phyloP scores from a whole-genome alignment of 2,888 invertebrate species.

The Orthosia cruda region DNA sequence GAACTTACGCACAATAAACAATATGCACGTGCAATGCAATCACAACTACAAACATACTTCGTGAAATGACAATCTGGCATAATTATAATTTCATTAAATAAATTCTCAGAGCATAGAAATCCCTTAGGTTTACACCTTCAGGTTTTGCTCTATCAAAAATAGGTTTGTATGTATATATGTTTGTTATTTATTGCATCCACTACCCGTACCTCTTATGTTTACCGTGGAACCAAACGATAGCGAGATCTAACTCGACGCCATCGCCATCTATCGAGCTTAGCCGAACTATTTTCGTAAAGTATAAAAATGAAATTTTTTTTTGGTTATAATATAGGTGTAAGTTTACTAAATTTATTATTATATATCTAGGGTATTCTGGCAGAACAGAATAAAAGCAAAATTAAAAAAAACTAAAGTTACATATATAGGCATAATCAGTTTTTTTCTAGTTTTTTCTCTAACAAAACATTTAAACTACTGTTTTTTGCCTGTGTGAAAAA shows the following conservation, averaged over 20 bases:
- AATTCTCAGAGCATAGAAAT: neutral
- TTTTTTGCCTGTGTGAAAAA: fast-evolving
- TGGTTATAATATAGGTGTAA: neutral
- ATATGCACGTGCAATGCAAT: too few relatives aligned
- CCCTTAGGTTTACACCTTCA: neutral
- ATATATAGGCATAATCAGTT: too few relatives aligned
- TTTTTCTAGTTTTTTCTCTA: too few relatives aligned
- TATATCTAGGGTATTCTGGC: too few relatives aligned
- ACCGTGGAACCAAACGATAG: conserved; percentile 30
- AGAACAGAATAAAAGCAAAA: too few relatives aligned
- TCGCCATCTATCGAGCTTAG: conserved; percentile 39
- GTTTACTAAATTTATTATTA: neutral
- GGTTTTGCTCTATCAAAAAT: conserved; percentile 22
- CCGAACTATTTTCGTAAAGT: neutral
- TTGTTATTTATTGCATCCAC: fast-evolving
- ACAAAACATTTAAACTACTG: too few relatives aligned
- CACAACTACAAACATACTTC: too few relatives aligned
- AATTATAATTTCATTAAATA: too few relatives aligned
- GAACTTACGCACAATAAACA: too few relatives aligned
- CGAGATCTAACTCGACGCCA: conserved; percentile 40
- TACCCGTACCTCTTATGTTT: conserved; percentile 1
- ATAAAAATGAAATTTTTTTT: neutral
- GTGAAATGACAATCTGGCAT: too few relatives aligned
- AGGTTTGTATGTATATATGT: conserved; percentile 30
- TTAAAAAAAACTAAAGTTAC: too few relatives aligned